Conservation (phyloP, 2,113 vertebrate species). For the Tragelaphus strepsiceros region DNA sequence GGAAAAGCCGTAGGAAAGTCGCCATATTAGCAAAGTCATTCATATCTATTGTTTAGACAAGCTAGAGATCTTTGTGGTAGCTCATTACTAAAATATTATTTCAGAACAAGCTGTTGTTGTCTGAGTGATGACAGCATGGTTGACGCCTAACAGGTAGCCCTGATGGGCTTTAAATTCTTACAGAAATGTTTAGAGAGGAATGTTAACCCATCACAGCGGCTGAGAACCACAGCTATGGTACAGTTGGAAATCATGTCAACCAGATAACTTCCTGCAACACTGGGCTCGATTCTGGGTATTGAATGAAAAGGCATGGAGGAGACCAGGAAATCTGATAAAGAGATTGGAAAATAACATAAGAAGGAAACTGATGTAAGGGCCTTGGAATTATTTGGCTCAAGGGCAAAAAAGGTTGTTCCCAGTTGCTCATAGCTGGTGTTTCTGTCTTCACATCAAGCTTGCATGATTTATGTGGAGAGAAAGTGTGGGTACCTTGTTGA, state of each 20-base stretch:
- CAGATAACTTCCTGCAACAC: not conserved
- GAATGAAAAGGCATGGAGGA: not conserved
- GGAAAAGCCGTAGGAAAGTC: not conserved
- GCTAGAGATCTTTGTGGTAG: not conserved
- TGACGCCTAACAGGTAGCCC: not conserved
- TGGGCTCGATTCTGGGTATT: not conserved
- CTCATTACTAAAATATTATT: not conserved
- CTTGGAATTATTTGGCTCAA: not conserved
- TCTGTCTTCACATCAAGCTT: not conserved
- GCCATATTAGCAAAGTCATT: not conserved
- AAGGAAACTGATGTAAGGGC: not conserved
- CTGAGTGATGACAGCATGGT: not conserved
- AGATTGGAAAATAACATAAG: not conserved
- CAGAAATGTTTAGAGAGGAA: not conserved
- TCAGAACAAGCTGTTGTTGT: not conserved
- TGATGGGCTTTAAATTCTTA: slow-evolving; percentile 10
- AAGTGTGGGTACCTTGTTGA: not conserved
- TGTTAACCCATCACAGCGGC: not conserved
- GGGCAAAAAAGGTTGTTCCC: not conserved
- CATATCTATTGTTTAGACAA: not conserved
- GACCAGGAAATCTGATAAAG: not conserved
- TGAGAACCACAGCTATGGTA: not conserved
- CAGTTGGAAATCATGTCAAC: not conserved
- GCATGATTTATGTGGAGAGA: not conserved
- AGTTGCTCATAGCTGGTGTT: not conserved